Percentiles rank a stretch among this genome's conserved stretches.
These are phyloP conservation scores for Aplodontia rufa DNA, from an alignment of 2,113 vertebrate species.

Conservation along the genomic window DNA sequence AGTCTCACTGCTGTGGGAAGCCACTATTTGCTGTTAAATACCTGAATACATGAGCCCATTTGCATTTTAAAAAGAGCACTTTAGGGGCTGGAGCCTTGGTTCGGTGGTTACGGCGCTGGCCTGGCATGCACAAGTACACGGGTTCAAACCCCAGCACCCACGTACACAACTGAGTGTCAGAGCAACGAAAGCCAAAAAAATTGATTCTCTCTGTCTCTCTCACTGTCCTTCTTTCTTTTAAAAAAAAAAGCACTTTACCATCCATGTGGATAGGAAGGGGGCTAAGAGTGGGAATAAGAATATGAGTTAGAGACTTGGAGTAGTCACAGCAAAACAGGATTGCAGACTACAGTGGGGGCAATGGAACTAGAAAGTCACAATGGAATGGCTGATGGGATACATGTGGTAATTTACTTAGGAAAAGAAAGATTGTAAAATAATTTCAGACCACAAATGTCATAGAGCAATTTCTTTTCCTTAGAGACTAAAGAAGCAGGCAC, in stretches of 20 bases:
- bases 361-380: background rate
- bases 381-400: background rate
- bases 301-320: background rate
- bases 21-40: background rate
- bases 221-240: too few relatives aligned
- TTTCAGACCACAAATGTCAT: constrained; percentile 68
- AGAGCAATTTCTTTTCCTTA: constrained; percentile 81
- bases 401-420: background rate
- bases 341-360: background rate
- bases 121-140: too few relatives aligned
- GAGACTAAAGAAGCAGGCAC: constrained; percentile 94
- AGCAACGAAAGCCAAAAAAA: too few relatives aligned
- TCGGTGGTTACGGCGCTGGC: too few relatives aligned
- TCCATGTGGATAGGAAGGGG: background rate
- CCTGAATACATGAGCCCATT: background rate
- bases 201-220: too few relatives aligned
- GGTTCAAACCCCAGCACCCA: too few relatives aligned
- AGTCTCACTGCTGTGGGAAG: background rate
- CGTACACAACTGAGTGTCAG: too few relatives aligned
- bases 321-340: background rate
- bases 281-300: background rate
- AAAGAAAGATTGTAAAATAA: constrained; percentile 14
- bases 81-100: too few relatives aligned
- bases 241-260: background rate
- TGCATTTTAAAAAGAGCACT: constrained; percentile 7